These are phyloP conservation scores for Neotoxoptera formosana DNA, from an alignment of 1,140 invertebrate species.

Conservation along the genomic window DNA sequence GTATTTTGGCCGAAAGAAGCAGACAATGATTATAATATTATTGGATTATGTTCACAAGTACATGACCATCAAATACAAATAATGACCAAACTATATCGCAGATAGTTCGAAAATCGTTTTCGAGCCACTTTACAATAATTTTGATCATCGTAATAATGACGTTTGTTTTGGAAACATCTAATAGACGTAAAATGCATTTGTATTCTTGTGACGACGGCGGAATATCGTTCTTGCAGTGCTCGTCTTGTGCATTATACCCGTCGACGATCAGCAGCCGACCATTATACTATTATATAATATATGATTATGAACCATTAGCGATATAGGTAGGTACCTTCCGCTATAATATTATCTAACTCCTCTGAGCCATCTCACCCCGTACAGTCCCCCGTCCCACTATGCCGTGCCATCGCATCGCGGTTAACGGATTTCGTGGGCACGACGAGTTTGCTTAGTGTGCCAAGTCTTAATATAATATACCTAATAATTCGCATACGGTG, in stretches of 20 bases:
- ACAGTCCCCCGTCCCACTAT: not conserved
- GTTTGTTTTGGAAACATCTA: not conserved
- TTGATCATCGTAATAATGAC: too few relatives aligned
- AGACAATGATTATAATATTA: not conserved
- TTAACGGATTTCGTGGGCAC: not conserved
- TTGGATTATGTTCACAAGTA: too few relatives aligned
- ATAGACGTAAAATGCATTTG: not conserved
- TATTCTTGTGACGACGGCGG: not conserved
- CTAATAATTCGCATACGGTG: not conserved
- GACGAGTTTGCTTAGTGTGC: not conserved
- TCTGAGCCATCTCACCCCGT: not conserved
- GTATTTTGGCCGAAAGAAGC: not conserved
- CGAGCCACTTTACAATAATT: too few relatives aligned
- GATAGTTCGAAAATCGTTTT: not conserved
- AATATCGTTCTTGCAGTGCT: not conserved
- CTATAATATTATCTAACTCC: not conserved
- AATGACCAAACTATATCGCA: not conserved
- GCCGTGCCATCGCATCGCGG: not conserved
- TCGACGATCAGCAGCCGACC: not conserved
- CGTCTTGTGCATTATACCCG: not conserved
- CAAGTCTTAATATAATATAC: not conserved
- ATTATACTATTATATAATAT: not conserved
- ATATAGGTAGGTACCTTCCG: not conserved
- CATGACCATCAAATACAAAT: not conserved
- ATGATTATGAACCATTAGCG: slow-evolving; percentile 3